A percentile compares a stretch with the other conserved stretches of the same genome.
Evolutionary conservation across 2,113 vertebrate genomes (phyloP).

Genomic region (Ophthalmolycus amberensis): DNA sequence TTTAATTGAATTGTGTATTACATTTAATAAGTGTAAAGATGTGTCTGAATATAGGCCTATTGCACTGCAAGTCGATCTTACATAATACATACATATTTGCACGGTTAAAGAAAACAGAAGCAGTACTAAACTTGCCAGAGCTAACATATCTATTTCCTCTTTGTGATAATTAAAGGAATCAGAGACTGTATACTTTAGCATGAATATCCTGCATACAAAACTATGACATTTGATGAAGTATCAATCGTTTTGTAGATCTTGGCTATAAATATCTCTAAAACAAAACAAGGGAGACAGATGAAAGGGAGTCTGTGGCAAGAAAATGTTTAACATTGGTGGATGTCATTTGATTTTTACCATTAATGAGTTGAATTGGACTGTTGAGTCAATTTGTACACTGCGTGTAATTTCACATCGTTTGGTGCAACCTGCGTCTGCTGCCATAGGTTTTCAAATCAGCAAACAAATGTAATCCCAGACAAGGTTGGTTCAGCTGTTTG

Average conservation of each 20-base stretch:
- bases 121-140: background rate
- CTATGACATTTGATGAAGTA: conserved; percentile 2
- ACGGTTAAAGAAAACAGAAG: background rate
- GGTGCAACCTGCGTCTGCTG: conserved; percentile 13
- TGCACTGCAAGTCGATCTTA: background rate
- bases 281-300: conserved; percentile 30
- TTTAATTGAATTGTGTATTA: background rate
- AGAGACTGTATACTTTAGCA: background rate
- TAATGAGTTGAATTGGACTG: conserved; percentile 32
- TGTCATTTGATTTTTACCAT: conserved; percentile 41
- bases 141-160: background rate
- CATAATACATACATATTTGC: background rate
- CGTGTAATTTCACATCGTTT: conserved; percentile 35
- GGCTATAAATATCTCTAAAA: background rate
- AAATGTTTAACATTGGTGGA: conserved; percentile 38
- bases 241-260: background rate
- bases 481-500: background rate
- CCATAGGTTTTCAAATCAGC: conserved; percentile 29
- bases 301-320: conserved; percentile 34
- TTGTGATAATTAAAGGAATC: background rate
- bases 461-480: conserved; percentile 19
- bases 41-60: background rate
- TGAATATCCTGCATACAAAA: background rate
- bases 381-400: conserved; percentile 39
- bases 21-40: background rate